phyloP scores from a whole-genome alignment of 2,113 vertebrate genomes.

The Thryonomys swinderianus region DNA sequence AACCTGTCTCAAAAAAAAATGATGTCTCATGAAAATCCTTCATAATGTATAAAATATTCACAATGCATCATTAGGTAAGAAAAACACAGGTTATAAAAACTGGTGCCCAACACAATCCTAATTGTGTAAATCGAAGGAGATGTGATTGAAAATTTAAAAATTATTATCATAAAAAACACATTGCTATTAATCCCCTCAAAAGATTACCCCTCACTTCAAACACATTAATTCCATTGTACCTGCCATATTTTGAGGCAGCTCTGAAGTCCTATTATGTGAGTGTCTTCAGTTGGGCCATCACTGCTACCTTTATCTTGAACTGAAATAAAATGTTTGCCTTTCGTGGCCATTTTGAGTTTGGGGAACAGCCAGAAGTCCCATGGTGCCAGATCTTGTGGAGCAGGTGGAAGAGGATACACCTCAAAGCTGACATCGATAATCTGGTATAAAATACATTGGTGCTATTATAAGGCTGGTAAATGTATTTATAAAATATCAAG shows the following conservation, averaged over 20 bases:
- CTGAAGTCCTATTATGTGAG: neutral
- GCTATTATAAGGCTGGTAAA: neutral
- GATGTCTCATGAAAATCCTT: neutral
- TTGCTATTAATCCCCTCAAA: neutral
- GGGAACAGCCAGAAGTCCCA: neutral
- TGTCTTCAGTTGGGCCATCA: neutral
- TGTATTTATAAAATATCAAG: neutral
- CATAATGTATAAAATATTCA: neutral
- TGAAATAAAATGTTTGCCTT: neutral
- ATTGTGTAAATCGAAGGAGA: neutral
- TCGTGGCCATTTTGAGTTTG: neutral
- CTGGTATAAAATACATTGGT: neutral
- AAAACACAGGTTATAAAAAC: constrained; percentile 24
- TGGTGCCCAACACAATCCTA: neutral
- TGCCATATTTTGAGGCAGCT: neutral
- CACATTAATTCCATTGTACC: no score
- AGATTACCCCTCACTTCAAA: neutral
- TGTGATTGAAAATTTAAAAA: neutral
- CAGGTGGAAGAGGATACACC: neutral
- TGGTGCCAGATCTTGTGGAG: neutral
- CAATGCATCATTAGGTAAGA: neutral
- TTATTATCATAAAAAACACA: neutral
- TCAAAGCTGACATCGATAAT: neutral
- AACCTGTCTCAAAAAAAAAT: neutral
- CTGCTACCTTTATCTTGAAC: neutral